Percentiles rank a stretch among this genome's conserved stretches.
phyloP scores from a whole-genome alignment of 2,888 invertebrate species.

The Ramazzottius varieornatus region DNA sequence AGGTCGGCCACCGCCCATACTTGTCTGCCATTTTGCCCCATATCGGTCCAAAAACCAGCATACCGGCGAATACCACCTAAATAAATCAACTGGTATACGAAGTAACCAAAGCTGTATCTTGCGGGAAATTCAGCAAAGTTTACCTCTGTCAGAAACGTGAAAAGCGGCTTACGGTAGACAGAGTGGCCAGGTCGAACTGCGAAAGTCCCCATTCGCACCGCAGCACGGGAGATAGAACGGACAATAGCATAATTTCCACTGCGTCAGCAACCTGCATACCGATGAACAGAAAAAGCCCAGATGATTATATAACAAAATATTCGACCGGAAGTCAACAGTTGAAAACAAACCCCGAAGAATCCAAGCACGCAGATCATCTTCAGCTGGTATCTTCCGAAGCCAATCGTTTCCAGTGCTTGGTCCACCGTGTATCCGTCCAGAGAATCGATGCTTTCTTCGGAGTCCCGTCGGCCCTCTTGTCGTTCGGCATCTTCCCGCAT shows the following conservation, averaged over 20 bases:
- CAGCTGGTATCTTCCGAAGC: constrained; percentile 8
- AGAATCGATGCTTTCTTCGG: background rate
- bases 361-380: constrained; percentile 7
- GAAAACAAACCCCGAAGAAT: constrained; percentile 6
- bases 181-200: constrained; percentile 19
- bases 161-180: constrained; percentile 17
- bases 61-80: constrained; percentile 17
- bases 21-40: constrained; percentile 19
- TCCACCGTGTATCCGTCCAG: constrained; percentile 5
- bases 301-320: no score
- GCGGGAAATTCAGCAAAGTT: no score
- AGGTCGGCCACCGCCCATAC: constrained; percentile 16
- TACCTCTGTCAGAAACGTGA: no score
- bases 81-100: no score
- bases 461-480: no score
- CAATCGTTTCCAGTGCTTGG: constrained; percentile 7
- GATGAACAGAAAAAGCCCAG: constrained; percentile 4
- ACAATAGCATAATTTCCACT: constrained; percentile 21
- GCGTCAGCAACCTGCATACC: constrained; percentile 23
- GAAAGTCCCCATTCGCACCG: constrained; percentile 20
- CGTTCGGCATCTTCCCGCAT: no score
- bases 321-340: no score
- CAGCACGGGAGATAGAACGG: constrained; percentile 20
- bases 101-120: no score
- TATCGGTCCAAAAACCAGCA: constrained; percentile 19